A percentile compares a stretch with the other conserved stretches of the same genome.
phyloP scores from a whole-genome alignment of 2,797 vertebrate species.

The Periparus ater region DNA sequence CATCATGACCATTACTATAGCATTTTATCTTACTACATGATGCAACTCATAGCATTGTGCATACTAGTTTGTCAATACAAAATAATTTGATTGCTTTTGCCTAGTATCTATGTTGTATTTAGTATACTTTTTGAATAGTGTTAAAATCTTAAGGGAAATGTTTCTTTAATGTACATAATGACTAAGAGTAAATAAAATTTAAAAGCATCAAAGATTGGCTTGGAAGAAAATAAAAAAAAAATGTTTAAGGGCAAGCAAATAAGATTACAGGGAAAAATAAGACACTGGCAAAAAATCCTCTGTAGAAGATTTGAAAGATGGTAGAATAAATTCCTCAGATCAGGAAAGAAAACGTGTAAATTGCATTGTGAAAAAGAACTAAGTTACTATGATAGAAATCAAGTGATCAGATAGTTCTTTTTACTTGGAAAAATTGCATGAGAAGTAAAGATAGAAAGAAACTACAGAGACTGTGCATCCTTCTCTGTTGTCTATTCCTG shows the following conservation, averaged over 20 bases:
- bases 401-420: background rate
- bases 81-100: background rate
- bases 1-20: background rate
- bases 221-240: background rate
- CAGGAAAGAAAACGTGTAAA: background rate
- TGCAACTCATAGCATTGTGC: background rate
- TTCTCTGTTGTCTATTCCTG: background rate
- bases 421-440: background rate
- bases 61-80: background rate
- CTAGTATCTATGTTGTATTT: background rate
- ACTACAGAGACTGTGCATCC: background rate
- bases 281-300: background rate
- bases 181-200: background rate
- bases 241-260: background rate
- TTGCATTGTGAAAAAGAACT: background rate
- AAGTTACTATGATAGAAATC: background rate
- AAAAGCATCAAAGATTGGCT: background rate
- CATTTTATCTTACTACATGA: background rate
- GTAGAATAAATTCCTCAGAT: background rate
- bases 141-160: background rate
- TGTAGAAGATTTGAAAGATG: background rate
- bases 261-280: background rate
- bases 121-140: background rate
- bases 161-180: background rate
- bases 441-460: background rate